These are phyloP conservation scores for Scomber colias DNA, from an alignment of 2,113 vertebrate species.

Conservation along the genomic window DNA sequence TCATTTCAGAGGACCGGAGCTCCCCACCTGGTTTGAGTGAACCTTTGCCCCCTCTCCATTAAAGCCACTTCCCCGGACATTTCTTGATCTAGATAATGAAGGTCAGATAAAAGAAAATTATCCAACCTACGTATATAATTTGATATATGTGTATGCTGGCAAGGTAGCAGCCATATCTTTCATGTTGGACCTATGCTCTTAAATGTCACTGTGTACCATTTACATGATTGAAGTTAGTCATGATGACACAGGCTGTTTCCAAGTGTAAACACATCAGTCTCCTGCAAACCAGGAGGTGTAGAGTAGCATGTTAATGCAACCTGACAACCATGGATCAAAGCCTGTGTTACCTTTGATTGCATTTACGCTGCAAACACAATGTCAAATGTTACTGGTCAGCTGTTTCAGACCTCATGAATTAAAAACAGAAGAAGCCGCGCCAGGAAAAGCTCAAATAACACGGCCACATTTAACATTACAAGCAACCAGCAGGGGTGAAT, in stretches of 20 bases:
- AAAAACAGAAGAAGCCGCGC: constrained; percentile 23
- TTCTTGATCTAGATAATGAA: neutral
- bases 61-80: too few species aligned
- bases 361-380: constrained; percentile 17
- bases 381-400: neutral
- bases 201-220: constrained; percentile 27
- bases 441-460: constrained; percentile 25
- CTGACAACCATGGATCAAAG: constrained; percentile 60
- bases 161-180: constrained; percentile 13
- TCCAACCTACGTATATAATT: neutral
- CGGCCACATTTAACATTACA: constrained; percentile 15
- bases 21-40: too few species aligned
- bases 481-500: constrained; percentile 13
- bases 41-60: too few species aligned
- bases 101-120: neutral
- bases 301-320: constrained; percentile 33
- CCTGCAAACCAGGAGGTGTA: constrained; percentile 2
- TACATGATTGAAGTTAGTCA: constrained; percentile 37
- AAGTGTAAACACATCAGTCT: constrained; percentile 37
- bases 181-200: constrained; percentile 1
- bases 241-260: constrained; percentile 37
- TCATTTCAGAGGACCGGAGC: too few species aligned
- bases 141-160: neutral
- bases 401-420: constrained; percentile 15
- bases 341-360: constrained; percentile 34